Base-by-base conservation (phyloP, 2,888 invertebrate species). In the Standfussiana lucernea region DNA sequence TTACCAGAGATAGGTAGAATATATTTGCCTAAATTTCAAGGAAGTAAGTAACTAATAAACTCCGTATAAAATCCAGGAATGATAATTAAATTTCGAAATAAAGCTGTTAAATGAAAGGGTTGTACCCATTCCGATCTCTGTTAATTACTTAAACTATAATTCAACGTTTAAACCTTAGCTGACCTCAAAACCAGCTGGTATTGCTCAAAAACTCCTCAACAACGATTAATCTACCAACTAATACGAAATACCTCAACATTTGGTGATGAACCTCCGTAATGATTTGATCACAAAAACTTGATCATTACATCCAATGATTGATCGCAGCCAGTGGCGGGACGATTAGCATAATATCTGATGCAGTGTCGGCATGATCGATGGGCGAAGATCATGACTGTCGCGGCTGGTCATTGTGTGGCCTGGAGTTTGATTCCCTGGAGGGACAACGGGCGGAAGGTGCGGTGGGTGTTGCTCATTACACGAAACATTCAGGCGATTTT, bases 301-400 rank as follows among this genome's bases (percentile, higher is more conserved):
- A 80, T 86, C 83, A 80, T 84, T 84, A 85, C 28, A 0, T 21
- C 2, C 35, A 66, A 62, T 85, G 85, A 85, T 86, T 84, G 84
- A 85, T 85, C 42, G n/a, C 37, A 18, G 45, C 21, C 40, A 59
- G 47, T 40, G 28, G 24, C 35, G 32, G 10, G 66, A 50, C 64
- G 21, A 82, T 85, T 85, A 82, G 32, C 75, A 62, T 85, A 59
- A 37, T 75, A 85, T 83, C 82, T 69, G 83, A 84, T 85, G 78
- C 67, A 50, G 75, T n/a, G 82, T 75, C 74, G 0, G n/a, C 7
- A 79, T 84, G 83, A 85, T 84, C 45, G 83, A 84, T 84, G 79
- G 24, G 0, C 42, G 35, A 56, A 56, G 73, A 61, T 73, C 85
- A 59, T 68, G 80, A 77, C 45, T 71, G 70, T n/a, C n/a, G 28